Percentiles rank a stretch among this genome's conserved stretches.
Evolutionary conservation across 2,888 invertebrate genomes (phyloP).

Genomic region (Drosophila setosimentum): DNA sequence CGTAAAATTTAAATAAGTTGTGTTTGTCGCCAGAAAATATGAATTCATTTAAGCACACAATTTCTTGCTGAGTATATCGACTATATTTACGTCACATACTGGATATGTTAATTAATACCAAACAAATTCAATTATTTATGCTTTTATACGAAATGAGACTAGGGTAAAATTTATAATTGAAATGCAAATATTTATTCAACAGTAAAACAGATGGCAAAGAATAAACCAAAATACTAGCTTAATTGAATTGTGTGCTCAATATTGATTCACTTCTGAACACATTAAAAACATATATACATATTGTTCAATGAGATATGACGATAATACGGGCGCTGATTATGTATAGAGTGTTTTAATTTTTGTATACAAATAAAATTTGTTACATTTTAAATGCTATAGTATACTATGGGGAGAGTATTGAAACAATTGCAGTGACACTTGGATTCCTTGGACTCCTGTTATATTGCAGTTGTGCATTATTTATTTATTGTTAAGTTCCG

Average conservation of each 20-base stretch:
- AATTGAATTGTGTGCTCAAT: background rate
- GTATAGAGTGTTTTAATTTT: background rate
- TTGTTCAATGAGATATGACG: background rate
- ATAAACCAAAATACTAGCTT: background rate
- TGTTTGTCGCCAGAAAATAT: no score
- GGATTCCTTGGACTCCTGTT: background rate
- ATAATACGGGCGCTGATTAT: background rate
- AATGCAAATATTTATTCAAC: constrained; percentile 6
- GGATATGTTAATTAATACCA: background rate
- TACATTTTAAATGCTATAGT: background rate
- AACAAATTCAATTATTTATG: constrained; percentile 7
- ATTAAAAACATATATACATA: background rate
- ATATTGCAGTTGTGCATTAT: background rate
- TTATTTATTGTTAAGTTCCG: constrained; percentile 16
- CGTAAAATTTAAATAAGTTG: background rate
- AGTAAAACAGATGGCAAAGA: background rate
- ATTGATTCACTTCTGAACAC: background rate
- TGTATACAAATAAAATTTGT: background rate
- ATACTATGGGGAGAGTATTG: background rate
- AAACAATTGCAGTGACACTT: constrained; percentile 1
- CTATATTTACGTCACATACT: background rate
- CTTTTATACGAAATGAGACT: background rate
- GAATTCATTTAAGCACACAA: background rate
- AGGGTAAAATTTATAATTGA: background rate
- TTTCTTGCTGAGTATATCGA: background rate